Base-by-base conservation (phyloP, 2,888 invertebrate species). In the Zygogramma bicolorata region DNA sequence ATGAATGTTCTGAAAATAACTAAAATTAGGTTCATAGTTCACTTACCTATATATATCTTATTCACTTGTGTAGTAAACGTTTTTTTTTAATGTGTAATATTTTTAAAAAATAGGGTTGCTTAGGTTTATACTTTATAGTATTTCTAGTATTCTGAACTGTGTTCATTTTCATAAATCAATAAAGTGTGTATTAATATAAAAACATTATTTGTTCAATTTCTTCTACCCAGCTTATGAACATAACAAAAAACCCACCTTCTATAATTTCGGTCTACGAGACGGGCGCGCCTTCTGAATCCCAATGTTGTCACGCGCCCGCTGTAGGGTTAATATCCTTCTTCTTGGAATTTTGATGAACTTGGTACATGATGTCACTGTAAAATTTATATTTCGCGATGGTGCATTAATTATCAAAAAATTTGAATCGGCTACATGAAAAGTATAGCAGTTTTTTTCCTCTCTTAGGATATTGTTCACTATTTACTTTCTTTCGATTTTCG, bases 41-140 rank as follows among this genome's bases (percentile, higher is more conserved):
- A 63, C 22, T 63, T 22, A 63, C 22, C 29, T 22, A 63, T 22
- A 25, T 38, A n/a, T 22, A 40, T 15, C 27, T 63, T 61, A 61
- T 22, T 61, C 38, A 49, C 63, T 63, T 42, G 63, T 40, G 63
- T 63, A 63, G 63, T 63, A 63, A 63, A 38, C 63, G 38, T 34
- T 63, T 63, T 63, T 61, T 63, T 42, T 38, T 15, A 62, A 42
- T 22, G 46, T 63, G 18, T 42, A 40, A 38, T 40, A 38, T 38
- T 38, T 40, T 20, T 40, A 38, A 13, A 40, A 61, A 38, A 61
- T 61, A 61, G 31, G 20, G 38, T 63, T 34, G 13, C 27, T 25
- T 63, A 63, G 18, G 40, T 42, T 42, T 63, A 63, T 63, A 40
- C 40, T 40, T 40, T 40, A 18, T 63, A 42, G 40, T 42, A 38